Evolutionary conservation across 1,140 invertebrate species (phyloP).

Genomic region (Aleiodes sp.): DNA sequence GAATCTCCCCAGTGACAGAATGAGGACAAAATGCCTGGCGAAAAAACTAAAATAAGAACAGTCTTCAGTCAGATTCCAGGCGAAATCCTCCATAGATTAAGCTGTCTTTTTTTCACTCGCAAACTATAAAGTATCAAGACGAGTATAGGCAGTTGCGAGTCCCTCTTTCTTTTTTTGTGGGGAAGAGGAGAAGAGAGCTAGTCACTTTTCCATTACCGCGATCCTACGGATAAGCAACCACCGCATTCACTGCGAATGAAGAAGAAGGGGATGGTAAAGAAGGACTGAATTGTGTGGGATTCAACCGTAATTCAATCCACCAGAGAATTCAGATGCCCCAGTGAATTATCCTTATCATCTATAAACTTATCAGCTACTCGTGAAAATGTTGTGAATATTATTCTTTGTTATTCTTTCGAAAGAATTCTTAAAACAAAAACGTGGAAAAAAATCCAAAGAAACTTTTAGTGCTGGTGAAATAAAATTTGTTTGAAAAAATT

Average conservation of each 20-base stretch:
- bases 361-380: constrained; percentile 20
- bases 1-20: not conserved
- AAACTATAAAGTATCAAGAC: constrained; percentile 54
- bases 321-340: constrained; percentile 32
- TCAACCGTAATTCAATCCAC: constrained; percentile 30
- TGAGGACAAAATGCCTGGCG: constrained; percentile 25
- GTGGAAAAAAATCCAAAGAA: no score
- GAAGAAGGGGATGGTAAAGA: not conserved
- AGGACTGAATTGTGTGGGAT: not conserved
- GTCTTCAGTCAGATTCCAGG: constrained; percentile 27
- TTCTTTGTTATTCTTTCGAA: not conserved
- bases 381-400: not conserved
- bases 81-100: constrained; percentile 54
- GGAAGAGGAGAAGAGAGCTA: no score
- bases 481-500: no score
- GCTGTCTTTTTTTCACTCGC: constrained; percentile 47
- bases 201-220: constrained; percentile 52
- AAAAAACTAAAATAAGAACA: not conserved
- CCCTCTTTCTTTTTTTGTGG: constrained; percentile 31
- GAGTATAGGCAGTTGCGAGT: constrained; percentile 30
- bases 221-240: constrained; percentile 56
- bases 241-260: constrained; percentile 22
- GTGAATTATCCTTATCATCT: constrained; percentile 26
- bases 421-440: no score
- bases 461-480: no score